These are phyloP conservation scores for Drosophila subobscura DNA, from an alignment of 1,140 invertebrate genomes.

Conservation along the genomic window DNA sequence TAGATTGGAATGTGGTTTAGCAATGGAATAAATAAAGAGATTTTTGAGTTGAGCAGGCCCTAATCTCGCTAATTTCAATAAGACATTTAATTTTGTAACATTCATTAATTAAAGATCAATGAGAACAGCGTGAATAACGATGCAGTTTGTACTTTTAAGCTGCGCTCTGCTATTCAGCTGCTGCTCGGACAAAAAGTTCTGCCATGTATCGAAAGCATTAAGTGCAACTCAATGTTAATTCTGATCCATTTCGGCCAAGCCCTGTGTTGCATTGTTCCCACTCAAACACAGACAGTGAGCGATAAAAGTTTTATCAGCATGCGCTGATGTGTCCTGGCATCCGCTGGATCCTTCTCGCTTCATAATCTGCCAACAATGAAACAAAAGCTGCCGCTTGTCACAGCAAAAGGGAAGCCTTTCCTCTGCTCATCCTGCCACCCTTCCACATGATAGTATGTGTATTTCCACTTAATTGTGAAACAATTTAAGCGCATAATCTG, in stretches of 20 bases:
- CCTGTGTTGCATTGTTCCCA: conserved; percentile 37
- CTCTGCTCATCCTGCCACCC: not conserved
- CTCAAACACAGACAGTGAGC: conserved; percentile 7
- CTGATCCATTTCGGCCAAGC: conserved; percentile 2
- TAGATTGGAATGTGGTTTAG: no score
- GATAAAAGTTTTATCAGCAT: conserved; percentile 68
- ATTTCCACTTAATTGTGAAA: conserved; percentile 61
- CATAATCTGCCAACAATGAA: conserved; percentile 71
- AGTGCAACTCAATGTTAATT: not conserved
- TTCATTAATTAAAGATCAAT: no score
- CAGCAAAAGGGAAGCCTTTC: conserved; percentile 3
- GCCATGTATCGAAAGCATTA: not conserved
- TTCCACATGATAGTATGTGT: not conserved
- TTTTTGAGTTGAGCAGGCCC: no score
- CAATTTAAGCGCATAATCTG: conserved; percentile 72
- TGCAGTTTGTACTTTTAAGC: no score
- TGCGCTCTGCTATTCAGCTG: no score
- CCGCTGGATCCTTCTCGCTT: conserved; percentile 50
- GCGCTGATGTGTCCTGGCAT: conserved; percentile 32
- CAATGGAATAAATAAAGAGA: no score
- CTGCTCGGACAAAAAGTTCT: no score
- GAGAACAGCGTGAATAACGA: no score
- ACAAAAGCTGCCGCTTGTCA: conserved; percentile 54
- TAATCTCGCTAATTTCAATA: no score
- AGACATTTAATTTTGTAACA: no score